Conservation (phyloP, 2,797 vertebrate genomes). For the Denticeps clupeoides region DNA sequence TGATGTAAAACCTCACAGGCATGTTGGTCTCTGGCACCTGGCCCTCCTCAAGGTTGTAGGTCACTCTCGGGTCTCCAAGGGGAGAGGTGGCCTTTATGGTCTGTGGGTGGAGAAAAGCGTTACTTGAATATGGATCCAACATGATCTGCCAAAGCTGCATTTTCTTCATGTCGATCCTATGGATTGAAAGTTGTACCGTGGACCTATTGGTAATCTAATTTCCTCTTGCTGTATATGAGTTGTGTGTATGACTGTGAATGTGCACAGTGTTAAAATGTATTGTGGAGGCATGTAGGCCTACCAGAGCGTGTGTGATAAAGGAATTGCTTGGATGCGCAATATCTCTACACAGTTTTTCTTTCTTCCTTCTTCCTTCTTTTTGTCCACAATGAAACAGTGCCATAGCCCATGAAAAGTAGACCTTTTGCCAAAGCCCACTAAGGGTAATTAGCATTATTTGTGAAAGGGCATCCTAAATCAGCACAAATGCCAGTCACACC, state of each 20-base stretch:
- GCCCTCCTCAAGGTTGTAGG: slow-evolving; percentile 79
- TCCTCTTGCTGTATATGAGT: background rate
- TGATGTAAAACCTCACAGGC: slow-evolving; percentile 80
- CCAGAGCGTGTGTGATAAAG: no score
- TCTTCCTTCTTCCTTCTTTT: background rate
- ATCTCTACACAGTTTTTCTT: no score
- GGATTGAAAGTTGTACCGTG: no score
- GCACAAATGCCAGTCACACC: slow-evolving; percentile 18
- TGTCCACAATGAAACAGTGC: slow-evolving; percentile 11
- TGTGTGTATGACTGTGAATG: background rate
- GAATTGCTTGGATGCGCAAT: no score
- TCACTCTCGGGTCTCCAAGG: slow-evolving; percentile 73
- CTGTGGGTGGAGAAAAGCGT: slow-evolving; percentile 36
- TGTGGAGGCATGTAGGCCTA: background rate
- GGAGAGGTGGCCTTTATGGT: slow-evolving; percentile 77
- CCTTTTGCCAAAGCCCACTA: slow-evolving; percentile 13
- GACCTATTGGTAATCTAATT: background rate
- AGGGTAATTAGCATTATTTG: slow-evolving; percentile 32
- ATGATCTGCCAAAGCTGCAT: background rate
- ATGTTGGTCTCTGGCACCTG: slow-evolving; percentile 80
- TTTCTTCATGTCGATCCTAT: background rate
- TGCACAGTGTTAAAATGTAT: background rate
- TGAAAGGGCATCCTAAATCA: slow-evolving; percentile 29
- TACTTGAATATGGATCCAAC: background rate
- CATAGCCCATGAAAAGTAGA: slow-evolving; percentile 8